Evolutionary conservation across 2,797 vertebrate species (phyloP), one percentile per base, ranked within the genome.

Genomic region (Adelosebastes latens): DNA sequence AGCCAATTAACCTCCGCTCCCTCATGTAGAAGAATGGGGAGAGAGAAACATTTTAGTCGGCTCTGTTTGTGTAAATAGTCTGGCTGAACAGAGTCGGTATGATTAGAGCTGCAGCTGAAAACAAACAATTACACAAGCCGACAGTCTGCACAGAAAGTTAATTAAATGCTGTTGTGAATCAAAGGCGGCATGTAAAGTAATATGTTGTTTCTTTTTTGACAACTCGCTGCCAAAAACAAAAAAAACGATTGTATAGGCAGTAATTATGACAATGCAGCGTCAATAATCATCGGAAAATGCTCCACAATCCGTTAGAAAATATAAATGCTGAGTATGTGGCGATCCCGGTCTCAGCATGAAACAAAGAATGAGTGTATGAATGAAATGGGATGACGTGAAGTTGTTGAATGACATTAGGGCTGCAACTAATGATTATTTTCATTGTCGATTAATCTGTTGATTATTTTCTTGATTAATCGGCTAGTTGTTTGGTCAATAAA

Each of bases 231-330:
- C 29, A 68, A 65, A 72, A 85, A 59, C 18, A 46, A 18, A 14
- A 27, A 27, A 55, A 67, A 32, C 4, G 8, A 82, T 62, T 85
- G 42, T 69, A 63, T 24, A 42, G 71, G 73, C 81, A 64, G 88
- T 94, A 18, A 77, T 81, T 80, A 92, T 91, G 87, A 83, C 84
- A 86, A 88, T 73, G 70, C 75, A 64, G 85, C 84, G 84, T 81
- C 87, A 85, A 89, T 89, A 92, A 92, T 70, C n/a, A 94, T 91
- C 18, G 78, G 88, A 83, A 83, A 73, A 84, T 8, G 20, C 42
- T 46, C 24, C 18, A 39, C 42, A 87, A 86, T 88, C 70, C 76
- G 88, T 89, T 85, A 75, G 88, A 74, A 75, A 84, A 89, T 93
- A 86, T 85, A 88, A 90, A 84, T 79, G 84, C 62, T 81, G 36